These are phyloP conservation scores for Arrhamphus sclerolepis DNA, from an alignment of 2,797 vertebrate genomes.

Conservation along the genomic window DNA sequence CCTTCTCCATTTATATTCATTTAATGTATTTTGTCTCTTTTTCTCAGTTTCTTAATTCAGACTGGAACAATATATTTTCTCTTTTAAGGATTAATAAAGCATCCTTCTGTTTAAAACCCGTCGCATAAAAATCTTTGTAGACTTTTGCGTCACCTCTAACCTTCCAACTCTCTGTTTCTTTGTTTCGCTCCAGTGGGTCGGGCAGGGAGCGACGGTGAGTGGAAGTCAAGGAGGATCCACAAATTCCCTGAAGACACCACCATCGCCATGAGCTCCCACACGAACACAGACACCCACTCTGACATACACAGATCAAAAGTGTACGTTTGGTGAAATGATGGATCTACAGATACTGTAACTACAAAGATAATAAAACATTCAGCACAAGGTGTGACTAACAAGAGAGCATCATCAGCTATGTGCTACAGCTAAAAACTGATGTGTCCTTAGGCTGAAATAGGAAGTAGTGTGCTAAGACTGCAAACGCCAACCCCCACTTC, in stretches of 20 bases:
- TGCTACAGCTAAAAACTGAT: constrained; percentile 27
- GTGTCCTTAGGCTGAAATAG: constrained; percentile 27
- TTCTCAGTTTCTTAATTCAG: no score
- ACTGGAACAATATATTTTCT: no score
- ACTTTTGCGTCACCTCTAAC: background rate
- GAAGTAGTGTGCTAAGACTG: constrained; percentile 15
- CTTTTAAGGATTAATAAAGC: no score
- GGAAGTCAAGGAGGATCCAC: constrained; percentile 82
- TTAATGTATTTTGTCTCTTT: no score
- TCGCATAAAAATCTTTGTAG: no score
- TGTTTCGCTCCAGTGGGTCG: constrained; percentile 70
- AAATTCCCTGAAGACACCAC: constrained; percentile 81
- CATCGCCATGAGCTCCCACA: constrained; percentile 70
- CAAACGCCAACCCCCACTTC: constrained; percentile 27
- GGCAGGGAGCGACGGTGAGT: constrained; percentile 64
- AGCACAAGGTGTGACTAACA: constrained; percentile 29
- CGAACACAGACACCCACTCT: constrained; percentile 12
- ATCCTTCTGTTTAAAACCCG: no score
- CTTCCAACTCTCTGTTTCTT: constrained; percentile 7
- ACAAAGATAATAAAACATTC: constrained; percentile 9
- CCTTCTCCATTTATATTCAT: no score
- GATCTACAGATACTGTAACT: constrained; percentile 2
- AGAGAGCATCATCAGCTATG: constrained; percentile 21
- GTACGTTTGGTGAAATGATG: constrained; percentile 22
- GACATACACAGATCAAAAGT: constrained; percentile 9